phyloP scores from a whole-genome alignment of 2,113 vertebrate genomes.

The Alligator sinensis region DNA sequence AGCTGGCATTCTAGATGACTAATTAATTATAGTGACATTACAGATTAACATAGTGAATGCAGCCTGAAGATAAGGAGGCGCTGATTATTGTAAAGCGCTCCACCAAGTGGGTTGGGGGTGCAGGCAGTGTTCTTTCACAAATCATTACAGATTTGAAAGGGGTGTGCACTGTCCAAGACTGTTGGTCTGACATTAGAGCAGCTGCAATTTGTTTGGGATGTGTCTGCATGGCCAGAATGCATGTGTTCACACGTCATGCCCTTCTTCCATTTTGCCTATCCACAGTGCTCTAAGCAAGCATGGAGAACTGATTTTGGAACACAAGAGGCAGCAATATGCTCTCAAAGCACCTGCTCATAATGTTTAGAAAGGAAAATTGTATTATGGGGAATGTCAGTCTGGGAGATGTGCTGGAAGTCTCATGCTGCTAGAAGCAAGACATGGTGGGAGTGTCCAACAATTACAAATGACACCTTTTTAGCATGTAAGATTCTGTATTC shows the following conservation, averaged over 20 bases:
- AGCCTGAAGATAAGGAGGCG: background rate
- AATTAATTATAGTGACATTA: background rate
- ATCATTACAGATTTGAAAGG: background rate
- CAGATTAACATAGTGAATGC: background rate
- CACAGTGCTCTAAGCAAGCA: background rate
- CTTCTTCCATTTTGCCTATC: background rate
- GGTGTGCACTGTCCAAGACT: rapidly evolving
- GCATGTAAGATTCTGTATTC: background rate
- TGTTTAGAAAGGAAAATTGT: background rate
- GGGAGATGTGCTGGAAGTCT: background rate
- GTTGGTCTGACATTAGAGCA: background rate
- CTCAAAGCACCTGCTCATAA: background rate
- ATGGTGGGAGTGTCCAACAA: background rate
- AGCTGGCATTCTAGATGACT: background rate
- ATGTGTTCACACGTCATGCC: rapidly evolving
- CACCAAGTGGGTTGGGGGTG: background rate
- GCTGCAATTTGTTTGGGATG: background rate
- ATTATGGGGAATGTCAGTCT: background rate
- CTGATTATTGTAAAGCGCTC: background rate
- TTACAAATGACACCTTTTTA: background rate
- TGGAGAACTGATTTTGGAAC: rapidly evolving
- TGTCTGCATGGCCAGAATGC: rapidly evolving
- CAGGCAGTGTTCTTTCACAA: background rate
- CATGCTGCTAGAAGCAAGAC: background rate
- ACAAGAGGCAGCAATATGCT: background rate